Evolutionary conservation across 2,113 vertebrate genomes (phyloP).

Genomic region (Platichthys flesus): DNA sequence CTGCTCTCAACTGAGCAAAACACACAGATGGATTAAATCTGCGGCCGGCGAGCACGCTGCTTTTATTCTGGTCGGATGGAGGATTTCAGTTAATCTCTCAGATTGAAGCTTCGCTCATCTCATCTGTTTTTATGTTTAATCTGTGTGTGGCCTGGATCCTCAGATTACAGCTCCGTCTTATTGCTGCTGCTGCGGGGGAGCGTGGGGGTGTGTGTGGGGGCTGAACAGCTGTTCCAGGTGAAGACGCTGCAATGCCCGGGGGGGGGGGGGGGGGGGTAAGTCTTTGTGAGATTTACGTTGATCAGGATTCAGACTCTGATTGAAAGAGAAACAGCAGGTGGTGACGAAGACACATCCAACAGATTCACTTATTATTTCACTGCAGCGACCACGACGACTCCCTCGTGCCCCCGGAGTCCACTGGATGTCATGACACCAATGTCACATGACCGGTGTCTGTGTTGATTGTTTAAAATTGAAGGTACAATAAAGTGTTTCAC

Average conservation of each 20-base stretch:
- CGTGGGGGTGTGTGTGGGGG: neutral
- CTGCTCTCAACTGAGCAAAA: constrained; percentile 84
- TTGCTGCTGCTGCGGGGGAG: constrained; percentile 73
- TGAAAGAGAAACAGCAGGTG: constrained; percentile 7
- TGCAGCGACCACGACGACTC: neutral
- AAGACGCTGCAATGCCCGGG: constrained; percentile 75
- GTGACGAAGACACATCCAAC: neutral
- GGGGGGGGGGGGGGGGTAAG: neutral
- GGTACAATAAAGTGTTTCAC: no score
- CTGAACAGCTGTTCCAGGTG: constrained; percentile 85
- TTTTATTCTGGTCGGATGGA: constrained; percentile 87
- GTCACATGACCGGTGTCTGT: neutral
- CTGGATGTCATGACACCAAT: neutral
- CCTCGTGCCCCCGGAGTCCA: no score
- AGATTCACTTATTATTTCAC: neutral
- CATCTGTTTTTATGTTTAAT: constrained; percentile 90
- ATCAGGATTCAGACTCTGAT: constrained; percentile 37
- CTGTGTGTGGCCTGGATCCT: constrained; percentile 96
- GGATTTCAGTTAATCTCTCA: constrained; percentile 95
- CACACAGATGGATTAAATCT: constrained; percentile 83
- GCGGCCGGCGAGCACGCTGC: constrained; percentile 76
- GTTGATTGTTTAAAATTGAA: no score
- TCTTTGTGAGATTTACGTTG: constrained; percentile 22
- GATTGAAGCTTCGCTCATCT: constrained; percentile 82
- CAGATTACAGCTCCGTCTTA: constrained; percentile 91